phyloP scores from a whole-genome alignment of 2,113 vertebrate genomes.

The Seriola dumerili region DNA sequence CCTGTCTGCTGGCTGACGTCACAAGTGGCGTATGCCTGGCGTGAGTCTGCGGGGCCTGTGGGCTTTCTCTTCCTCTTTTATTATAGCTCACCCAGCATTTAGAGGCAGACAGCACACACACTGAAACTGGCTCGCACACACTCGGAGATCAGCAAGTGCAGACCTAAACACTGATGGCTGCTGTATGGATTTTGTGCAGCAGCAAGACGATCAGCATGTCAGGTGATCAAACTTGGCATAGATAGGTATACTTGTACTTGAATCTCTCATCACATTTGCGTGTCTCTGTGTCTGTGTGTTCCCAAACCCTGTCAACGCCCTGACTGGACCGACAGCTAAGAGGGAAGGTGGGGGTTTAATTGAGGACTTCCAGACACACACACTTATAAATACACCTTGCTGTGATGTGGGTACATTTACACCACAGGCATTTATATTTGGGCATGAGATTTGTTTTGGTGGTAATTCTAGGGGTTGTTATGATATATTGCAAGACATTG shows the following conservation, averaged over 20 bases:
- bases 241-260: not conserved
- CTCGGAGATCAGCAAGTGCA: not conserved
- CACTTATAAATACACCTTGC: constrained; percentile 29
- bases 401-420: constrained; percentile 43
- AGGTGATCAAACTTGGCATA: not conserved
- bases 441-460: constrained; percentile 41
- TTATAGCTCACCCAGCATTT: constrained; percentile 62
- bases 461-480: constrained; percentile 25
- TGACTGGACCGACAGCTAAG: constrained; percentile 33
- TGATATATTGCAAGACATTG: not conserved
- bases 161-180: not conserved
- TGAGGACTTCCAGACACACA: constrained; percentile 48
- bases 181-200: not conserved
- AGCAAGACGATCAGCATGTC: not conserved
- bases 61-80: constrained; percentile 78
- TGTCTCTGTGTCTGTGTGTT: constrained; percentile 24
- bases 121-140: constrained; percentile 13
- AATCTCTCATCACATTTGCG: constrained; percentile 30
- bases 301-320: constrained; percentile 26
- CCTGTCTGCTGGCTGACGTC: constrained; percentile 76
- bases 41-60: constrained; percentile 68
- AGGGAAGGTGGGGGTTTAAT: constrained; percentile 46
- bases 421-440: constrained; percentile 46
- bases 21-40: constrained; percentile 45
- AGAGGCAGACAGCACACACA: constrained; percentile 37